phyloP scores from a whole-genome alignment of 2,888 invertebrate genomes.

The Diarsia brunnea region DNA sequence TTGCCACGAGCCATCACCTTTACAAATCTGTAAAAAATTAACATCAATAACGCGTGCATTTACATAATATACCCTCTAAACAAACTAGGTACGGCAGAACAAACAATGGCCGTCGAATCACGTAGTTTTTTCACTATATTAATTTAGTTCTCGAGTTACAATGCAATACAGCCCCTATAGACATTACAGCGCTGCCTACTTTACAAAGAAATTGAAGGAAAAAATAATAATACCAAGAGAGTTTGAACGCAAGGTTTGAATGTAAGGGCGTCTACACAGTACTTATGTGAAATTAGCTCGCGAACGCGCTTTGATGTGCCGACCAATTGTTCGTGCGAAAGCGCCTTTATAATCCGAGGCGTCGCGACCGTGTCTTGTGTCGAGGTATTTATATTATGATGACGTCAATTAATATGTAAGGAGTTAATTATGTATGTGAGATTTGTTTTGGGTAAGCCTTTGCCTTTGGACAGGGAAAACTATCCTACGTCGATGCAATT shows the following conservation, averaged over 20 bases:
- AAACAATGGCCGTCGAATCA: slow-evolving; percentile 85
- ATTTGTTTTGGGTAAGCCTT: slow-evolving; percentile 18
- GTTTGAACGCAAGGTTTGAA: slow-evolving; percentile 60
- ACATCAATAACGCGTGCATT: slow-evolving; percentile 83
- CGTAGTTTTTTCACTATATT: slow-evolving; percentile 86
- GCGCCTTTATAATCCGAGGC: slow-evolving; percentile 85
- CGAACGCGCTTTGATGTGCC: slow-evolving; percentile 87
- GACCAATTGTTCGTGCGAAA: slow-evolving; percentile 86
- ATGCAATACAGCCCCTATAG: slow-evolving; percentile 79
- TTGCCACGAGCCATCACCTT: slow-evolving; percentile 86
- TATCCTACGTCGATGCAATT: neutral
- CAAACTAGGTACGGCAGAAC: slow-evolving; percentile 84
- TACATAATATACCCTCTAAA: slow-evolving; percentile 88
- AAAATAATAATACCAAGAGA: slow-evolving; percentile 84
- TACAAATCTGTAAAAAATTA: slow-evolving; percentile 83
- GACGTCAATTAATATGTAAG: slow-evolving; percentile 60
- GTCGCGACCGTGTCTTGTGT: slow-evolving; percentile 72
- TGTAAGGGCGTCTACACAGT: slow-evolving; percentile 87
- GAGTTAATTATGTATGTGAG: slow-evolving; percentile 52
- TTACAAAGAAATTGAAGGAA: slow-evolving; percentile 86
- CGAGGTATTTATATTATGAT: slow-evolving; percentile 63
- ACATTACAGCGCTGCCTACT: slow-evolving; percentile 81
- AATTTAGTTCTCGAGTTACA: slow-evolving; percentile 89
- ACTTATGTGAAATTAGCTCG: slow-evolving; percentile 90
- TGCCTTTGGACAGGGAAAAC: neutral